Base-by-base conservation (phyloP, 2,113 vertebrate species). In the Canis aureus region DNA sequence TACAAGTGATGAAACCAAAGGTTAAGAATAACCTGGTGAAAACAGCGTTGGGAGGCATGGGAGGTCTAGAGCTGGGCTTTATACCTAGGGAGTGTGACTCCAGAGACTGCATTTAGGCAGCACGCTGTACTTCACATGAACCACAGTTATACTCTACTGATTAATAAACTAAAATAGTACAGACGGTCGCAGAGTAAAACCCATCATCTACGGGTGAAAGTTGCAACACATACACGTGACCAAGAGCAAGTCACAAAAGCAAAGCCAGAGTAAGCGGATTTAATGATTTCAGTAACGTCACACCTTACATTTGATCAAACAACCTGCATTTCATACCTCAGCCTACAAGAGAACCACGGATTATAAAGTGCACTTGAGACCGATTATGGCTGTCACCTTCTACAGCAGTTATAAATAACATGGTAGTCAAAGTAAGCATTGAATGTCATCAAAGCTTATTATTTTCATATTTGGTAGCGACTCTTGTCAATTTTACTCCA, bases 401-500 rank as follows among this genome's bases (percentile, higher is more conserved):
- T 92, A 55, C 5, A 76, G n/a, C 59, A 86, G 60, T n/a, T 55
- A 49, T 83, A 82, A 51, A 73, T 55, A 93, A 5, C 49, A 22
- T 60, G 23, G 64, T 73, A 62, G 64, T 57, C 88, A 84, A 79
- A 84, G 38, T 57, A 60, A 80, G 35, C 53, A 93, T 38, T 78
- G 91, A 92, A 12, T 71, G 66, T 71, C 69, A 84, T 57, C 43
- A 78, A 76, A 81, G 4, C 13, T 73, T 94, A 80, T 19, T 23
- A 38, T 85, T 85, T 90, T 81, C 67, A 57, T 57, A 91, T 67
- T 90, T 76, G 83, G 80, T 66, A 92, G 60, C 93, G 59, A 83
- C 13, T 91, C 43, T 35, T 84, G 29, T 71, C 20, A 62, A 19
- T 84, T 93, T 83, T 86, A 16, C 79, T 51, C 91, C 38, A 95